These are phyloP conservation scores for Danionella cerebrum DNA, from an alignment of 2,113 vertebrate species.

Conservation along the genomic window DNA sequence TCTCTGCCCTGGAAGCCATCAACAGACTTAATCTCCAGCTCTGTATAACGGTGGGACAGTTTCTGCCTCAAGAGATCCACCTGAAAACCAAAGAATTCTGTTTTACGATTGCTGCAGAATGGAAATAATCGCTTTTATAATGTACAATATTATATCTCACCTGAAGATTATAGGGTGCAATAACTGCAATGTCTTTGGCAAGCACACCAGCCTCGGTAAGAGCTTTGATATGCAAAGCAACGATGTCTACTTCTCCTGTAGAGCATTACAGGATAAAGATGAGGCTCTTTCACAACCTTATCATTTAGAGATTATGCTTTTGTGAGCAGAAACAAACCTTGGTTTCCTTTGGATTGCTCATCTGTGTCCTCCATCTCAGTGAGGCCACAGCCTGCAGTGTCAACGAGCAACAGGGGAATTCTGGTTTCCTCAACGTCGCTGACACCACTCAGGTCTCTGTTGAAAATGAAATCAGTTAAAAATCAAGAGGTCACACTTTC, in stretches of 20 bases:
- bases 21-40: slow-evolving; percentile 87
- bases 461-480: background rate
- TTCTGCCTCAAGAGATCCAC: slow-evolving; percentile 87
- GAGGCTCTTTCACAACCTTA: background rate
- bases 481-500: too few relatives aligned
- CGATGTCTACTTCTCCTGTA: slow-evolving; percentile 86
- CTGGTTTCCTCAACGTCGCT: slow-evolving; percentile 73
- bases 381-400: slow-evolving; percentile 86
- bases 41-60: slow-evolving; percentile 68
- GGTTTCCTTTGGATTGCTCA: slow-evolving; percentile 87
- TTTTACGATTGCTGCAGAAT: too few relatives aligned
- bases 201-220: slow-evolving; percentile 79
- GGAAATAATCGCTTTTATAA: too few relatives aligned
- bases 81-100: slow-evolving; percentile 51
- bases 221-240: slow-evolving; percentile 74
- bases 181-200: slow-evolving; percentile 79
- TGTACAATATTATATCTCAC: too few relatives aligned
- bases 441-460: slow-evolving; percentile 82
- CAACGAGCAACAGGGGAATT: slow-evolving; percentile 76
- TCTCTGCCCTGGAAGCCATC: slow-evolving; percentile 96
- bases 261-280: background rate
- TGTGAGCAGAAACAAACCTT: slow-evolving; percentile 51
- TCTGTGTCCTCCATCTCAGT: slow-evolving; percentile 79
- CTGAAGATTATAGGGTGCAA: slow-evolving; percentile 93
- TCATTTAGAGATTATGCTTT: background rate